Base-by-base conservation (phyloP, 2,888 invertebrate species). In the Ariolimax columbianus region DNA sequence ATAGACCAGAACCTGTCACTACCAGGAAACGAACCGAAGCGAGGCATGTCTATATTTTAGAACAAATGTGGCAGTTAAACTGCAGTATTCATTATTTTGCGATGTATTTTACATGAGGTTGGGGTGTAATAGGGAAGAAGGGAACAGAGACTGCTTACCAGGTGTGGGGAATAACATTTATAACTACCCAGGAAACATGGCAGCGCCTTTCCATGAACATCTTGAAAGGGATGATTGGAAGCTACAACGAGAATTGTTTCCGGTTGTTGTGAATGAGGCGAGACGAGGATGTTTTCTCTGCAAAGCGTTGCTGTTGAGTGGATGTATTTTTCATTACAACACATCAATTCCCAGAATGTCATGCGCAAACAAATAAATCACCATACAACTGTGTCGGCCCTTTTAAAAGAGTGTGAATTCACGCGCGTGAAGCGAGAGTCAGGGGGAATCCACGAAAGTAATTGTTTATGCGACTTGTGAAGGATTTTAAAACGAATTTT, bases 281-380 rank as follows among this genome's bases (percentile, higher is more conserved):
- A 47, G 33, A 4, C 68, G 43, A 80, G 9, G 43, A 70, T 80
- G 80, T 80, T 80, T 80, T 80, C 80, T 80, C 68, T 80, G 47
- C 26, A 33, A 68, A 80, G 63, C 80, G 80, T 33, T 36, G 43
- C 66, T 40, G 55, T 68, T 70, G 80, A 66, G 36, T 47, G 70
- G 63, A 47, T 68, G 80, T 68, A 68, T 80, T 80, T 47, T 80
- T 47, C 80, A 80, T 80, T 68, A 80, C 80, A 66, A 6, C 80
- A 33, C 80, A 80, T 80, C 80, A 68, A 68, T 68, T 80, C 36
- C 43, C 47, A 80, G 47, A 80, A 66, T 80, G 80, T 68, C 68
- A 80, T 68, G 33, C 30, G 33, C 70, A 80, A 80, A 68, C 80
- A 80, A 80, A 80, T 80, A 80, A 80, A 68, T 80, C 80, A 80